Evolutionary conservation across 2,797 vertebrate genomes (phyloP), one percentile per base, ranked within the genome.

Genomic region (Xyrichtys novacula): DNA sequence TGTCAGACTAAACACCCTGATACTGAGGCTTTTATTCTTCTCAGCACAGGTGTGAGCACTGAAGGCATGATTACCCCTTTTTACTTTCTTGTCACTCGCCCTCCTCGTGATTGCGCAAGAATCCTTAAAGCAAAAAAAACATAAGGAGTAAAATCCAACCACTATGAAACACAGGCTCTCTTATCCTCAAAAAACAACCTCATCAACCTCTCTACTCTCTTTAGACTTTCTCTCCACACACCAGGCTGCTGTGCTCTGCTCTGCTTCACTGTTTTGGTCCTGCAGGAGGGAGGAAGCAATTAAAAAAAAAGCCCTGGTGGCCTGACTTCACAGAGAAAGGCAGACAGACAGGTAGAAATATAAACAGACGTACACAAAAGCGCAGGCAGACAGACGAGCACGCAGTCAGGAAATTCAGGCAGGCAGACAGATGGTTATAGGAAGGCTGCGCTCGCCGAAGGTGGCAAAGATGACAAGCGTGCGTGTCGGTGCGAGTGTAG

Each of bases 211-310:
- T 31, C 10, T 26, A 2, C 26, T 74, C 42, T 47, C 60, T 62
- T 58, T 71, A 59, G 65, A 25, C 62, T 67, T 64, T 60, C 64
- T 43, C 64, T 55, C 70, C 70, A 78, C 58, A 63, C 48, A 65
- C 72, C 56, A 38, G 48, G 22, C 71, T 52, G 71, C 71, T 59
- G 61, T 69, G 81, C 75, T 78, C 65, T 69, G 81, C 75, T 78
- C 65, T 64, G 54, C 64, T 78, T 83, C 82, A 76, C 66, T 81
- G 74, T 82, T 83, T 79, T 80, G 76, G 72, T 82, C 65, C 68
- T 80, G 67, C 57, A 74, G 81, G 84, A 84, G 72, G 84, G 86
- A 90, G 89, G 92, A 93, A 93, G 87, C 87, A 89, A 93, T 90
- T 91, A 86, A 86, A 80, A 80, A 80, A 80, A 82, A 87, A 80